Evolutionary conservation across 2,797 vertebrate species (phyloP).

Genomic region (Pangasius sanitwongsei): DNA sequence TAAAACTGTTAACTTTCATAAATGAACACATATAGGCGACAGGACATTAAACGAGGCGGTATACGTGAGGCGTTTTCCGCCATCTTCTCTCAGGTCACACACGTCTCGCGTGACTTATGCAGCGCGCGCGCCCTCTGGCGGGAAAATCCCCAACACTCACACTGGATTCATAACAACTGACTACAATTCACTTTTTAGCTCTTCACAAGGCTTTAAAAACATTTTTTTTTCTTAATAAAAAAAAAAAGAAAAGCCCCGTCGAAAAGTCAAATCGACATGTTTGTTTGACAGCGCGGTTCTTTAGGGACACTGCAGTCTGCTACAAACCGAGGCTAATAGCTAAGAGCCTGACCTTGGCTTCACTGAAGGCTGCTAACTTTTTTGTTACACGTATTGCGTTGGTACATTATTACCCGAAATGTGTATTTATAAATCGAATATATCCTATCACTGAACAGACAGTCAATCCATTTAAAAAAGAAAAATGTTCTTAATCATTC

Average conservation of each 20-base stretch:
- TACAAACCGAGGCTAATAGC: background rate
- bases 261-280: background rate
- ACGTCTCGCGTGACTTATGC: background rate
- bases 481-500: background rate
- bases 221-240: background rate
- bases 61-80: background rate
- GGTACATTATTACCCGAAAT: background rate
- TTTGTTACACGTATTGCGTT: background rate
- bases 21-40: background rate
- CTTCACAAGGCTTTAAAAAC: background rate
- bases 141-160: background rate
- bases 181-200: background rate
- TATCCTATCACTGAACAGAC: background rate
- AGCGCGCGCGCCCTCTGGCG: constrained; percentile 45
- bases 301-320: background rate
- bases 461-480: background rate
- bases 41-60: too few relatives aligned
- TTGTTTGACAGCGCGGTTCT: background rate
- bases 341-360: background rate
- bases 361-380: background rate
- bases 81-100: background rate
- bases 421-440: background rate
- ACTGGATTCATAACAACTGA: background rate
- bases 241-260: background rate
- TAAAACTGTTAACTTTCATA: background rate